These are phyloP conservation scores for Leucophenga montana DNA, from an alignment of 2,888 invertebrate genomes.

Conservation along the genomic window DNA sequence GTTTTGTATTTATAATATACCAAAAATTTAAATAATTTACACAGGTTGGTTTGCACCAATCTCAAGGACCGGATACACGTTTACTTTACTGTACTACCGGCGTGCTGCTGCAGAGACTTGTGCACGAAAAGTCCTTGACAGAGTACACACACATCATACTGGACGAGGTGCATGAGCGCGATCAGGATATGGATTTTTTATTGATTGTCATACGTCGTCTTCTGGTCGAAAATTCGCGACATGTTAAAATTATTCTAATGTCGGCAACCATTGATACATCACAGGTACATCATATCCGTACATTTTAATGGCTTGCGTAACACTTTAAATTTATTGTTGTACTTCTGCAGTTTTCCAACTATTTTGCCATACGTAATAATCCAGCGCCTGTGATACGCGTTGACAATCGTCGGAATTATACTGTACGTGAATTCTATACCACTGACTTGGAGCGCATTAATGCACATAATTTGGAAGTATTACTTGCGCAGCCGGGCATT, in stretches of 20 bases:
- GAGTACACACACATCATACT: constrained; percentile 91
- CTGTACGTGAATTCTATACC: constrained; percentile 79
- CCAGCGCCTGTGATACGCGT: constrained; percentile 77
- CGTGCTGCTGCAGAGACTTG: constrained; percentile 85
- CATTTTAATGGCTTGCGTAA: too few species aligned
- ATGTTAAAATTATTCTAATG: constrained; percentile 88
- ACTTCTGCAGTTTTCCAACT: constrained; percentile 60
- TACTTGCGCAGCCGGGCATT: constrained; percentile 76
- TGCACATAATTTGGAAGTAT: constrained; percentile 74
- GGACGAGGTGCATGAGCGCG: constrained; percentile 95
- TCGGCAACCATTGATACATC: constrained; percentile 91
- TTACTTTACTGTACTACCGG: constrained; percentile 92
- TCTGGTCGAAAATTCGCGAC: constrained; percentile 77
- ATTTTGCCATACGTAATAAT: constrained; percentile 62
- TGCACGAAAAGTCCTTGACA: constrained; percentile 80
- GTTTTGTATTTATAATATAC: background rate
- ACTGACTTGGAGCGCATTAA: constrained; percentile 74
- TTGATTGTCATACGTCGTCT: constrained; percentile 87
- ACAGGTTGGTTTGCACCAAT: constrained; percentile 62
- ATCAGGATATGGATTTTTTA: constrained; percentile 93
- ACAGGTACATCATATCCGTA: constrained; percentile 57
- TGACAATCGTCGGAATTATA: constrained; percentile 75
- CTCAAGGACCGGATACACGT: constrained; percentile 76
- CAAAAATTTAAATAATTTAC: background rate
- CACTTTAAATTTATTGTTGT: background rate